A percentile compares a stretch with the other conserved stretches of the same genome.
These are phyloP conservation scores for Myoxocephalus aenaeus DNA, from an alignment of 2,797 vertebrate species.

Conservation along the genomic window DNA sequence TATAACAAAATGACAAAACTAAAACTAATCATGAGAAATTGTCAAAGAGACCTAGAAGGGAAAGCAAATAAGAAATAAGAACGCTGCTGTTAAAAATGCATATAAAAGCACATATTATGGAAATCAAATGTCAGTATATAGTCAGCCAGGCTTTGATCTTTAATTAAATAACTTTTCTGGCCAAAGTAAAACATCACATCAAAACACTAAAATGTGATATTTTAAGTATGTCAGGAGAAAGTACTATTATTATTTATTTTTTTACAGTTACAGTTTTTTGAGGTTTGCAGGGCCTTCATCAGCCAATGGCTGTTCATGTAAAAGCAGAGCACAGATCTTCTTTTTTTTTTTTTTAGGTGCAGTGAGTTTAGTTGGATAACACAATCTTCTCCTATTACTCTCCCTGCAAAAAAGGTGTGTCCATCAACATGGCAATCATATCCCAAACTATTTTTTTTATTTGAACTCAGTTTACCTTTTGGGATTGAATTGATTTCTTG, in stretches of 20 bases:
- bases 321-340: conserved; percentile 5
- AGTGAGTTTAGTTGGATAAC: conserved; percentile 5
- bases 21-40: not conserved
- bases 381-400: not conserved
- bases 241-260: not conserved
- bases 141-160: not conserved
- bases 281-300: not conserved
- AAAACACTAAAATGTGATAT: not conserved
- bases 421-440: not conserved
- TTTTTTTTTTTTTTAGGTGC: not conserved
- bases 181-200: not conserved
- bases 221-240: not conserved
- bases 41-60: not conserved
- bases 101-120: conserved; percentile 1
- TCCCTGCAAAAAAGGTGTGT: not conserved
- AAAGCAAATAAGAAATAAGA: not conserved
- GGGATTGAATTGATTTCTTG: conserved; percentile 14
- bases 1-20: conserved; percentile 4
- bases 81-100: not conserved
- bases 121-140: conserved; percentile 7
- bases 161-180: not conserved
- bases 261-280: not conserved
- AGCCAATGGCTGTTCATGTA: not conserved
- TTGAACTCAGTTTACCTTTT: not conserved
- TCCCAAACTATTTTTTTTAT: not conserved